Base-by-base conservation (phyloP, 2,113 vertebrate genomes). In the Rostratula benghalensis region DNA sequence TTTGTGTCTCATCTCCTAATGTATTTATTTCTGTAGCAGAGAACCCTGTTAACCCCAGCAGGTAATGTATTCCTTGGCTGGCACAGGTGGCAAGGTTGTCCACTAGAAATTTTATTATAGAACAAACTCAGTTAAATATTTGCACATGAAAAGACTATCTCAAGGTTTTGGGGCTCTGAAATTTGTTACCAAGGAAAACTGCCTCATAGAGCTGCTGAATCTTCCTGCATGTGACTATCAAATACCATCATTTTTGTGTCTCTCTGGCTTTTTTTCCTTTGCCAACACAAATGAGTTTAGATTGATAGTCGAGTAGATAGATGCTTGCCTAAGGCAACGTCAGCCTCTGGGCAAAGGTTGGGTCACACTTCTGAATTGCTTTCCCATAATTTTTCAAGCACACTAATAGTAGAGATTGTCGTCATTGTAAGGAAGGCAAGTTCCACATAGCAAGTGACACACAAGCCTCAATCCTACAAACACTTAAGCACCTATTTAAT, bases 21-120 rank as follows among this genome's bases (percentile, higher is more conserved):
- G 96, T 98, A 98, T 98, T 98, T 98, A 98, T 98, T 97, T 98
- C 97, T 97, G 94, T 93, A 92, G 95, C 96, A 83, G 89, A 77
- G 90, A 98, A 97, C 96, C 96, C 97, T 97, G 95, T 98, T 98
- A 98, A 98, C 97, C 97, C 94, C 79, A 88, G 74, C 90, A 93
- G 97, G 96, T 98, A 98, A 98, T 98, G 80, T 97, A 98, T 98
- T 98, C 97, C 89, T 95, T 18, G 1, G 78, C 96, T 97, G 96
- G 95, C 93, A 98, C 5, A 14, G 69, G 81, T 97, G 91, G 93
- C 97, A 97, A 98, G 97, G 96, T 98, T 98, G 95, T 97, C 94
- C 90, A 93, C 95, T 97, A 96, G 97, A 97, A 97, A 97, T 97
- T 97, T 97, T 98, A 94, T 96, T 93, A 96, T 91, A 84, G 96